These are phyloP conservation scores for Papilio aristodemus DNA, from an alignment of 1,140 invertebrate genomes.

Conservation along the genomic window DNA sequence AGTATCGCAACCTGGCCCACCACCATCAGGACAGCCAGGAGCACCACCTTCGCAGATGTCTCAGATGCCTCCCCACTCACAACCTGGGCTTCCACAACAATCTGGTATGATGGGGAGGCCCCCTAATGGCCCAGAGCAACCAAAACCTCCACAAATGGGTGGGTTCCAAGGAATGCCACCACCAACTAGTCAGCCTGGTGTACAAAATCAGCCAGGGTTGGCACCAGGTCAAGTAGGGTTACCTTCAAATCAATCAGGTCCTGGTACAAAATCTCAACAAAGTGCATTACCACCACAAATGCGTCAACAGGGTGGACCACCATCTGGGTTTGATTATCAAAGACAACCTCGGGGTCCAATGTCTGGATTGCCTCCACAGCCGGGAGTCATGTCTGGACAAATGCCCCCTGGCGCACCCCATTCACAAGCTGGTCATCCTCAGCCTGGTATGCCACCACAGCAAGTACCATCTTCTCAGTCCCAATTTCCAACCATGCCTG, in stretches of 20 bases:
- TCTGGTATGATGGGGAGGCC: constrained; percentile 25
- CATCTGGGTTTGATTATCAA: constrained; percentile 31
- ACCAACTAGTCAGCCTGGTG: constrained; percentile 40
- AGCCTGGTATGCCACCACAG: constrained; percentile 44
- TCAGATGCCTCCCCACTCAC: constrained; percentile 42
- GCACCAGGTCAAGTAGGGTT: constrained; percentile 38
- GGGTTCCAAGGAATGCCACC: constrained; percentile 31
- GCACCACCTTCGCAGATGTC: constrained; percentile 39
- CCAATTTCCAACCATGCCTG: constrained; percentile 50
- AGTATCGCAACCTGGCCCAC: constrained; percentile 38
- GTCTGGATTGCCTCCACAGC: constrained; percentile 45
- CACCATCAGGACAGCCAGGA: constrained; percentile 44
- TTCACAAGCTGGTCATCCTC: constrained; percentile 43
- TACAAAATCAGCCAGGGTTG: constrained; percentile 35
- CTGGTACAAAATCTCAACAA: constrained; percentile 36
- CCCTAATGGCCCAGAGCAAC: constrained; percentile 29
- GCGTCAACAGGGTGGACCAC: constrained; percentile 39
- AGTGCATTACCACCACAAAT: constrained; percentile 35
- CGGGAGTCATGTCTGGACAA: constrained; percentile 39
- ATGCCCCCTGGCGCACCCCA: constrained; percentile 2
- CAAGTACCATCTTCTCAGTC: constrained; percentile 47
- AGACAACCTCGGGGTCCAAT: constrained; percentile 25
- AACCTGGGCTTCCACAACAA: constrained; percentile 40
- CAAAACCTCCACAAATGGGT: constrained; percentile 41
- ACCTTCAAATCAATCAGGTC: constrained; percentile 35